Conservation (phyloP, 2,113 vertebrate genomes). For the Passer montanus region DNA sequence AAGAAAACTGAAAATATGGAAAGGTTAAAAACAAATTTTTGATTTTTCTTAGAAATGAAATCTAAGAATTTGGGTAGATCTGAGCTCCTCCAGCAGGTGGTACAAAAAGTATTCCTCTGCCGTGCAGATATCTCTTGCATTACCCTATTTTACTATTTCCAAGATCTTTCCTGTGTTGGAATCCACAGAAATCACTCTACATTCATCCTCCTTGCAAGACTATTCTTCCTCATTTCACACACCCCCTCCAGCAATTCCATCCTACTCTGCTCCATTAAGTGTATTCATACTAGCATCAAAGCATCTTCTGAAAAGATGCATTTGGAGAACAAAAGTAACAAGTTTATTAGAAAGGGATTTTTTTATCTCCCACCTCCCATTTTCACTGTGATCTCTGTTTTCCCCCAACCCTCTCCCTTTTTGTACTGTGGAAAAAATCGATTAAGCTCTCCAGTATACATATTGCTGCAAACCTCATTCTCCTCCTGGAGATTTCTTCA, state of each 20-base stretch:
- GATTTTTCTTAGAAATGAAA: background rate
- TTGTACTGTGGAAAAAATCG: conserved; percentile 67
- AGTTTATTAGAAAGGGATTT: conserved; percentile 63
- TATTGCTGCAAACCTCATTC: conserved; percentile 47
- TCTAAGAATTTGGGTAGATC: background rate
- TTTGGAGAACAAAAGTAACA: conserved; percentile 61
- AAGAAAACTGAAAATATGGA: background rate
- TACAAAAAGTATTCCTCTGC: background rate
- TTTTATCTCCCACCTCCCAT: background rate
- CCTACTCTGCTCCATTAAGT: conserved; percentile 7
- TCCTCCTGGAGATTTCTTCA: conserved; percentile 58
- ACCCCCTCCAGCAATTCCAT: background rate
- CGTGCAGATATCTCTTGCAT: background rate
- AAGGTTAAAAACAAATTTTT: background rate
- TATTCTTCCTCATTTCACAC: conserved; percentile 5
- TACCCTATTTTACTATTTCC: background rate
- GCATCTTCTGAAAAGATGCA: conserved; percentile 41
- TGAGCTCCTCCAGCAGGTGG: background rate
- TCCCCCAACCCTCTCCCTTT: conserved; percentile 2
- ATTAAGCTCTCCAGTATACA: conserved; percentile 54
- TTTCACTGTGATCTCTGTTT: conserved; percentile 2
- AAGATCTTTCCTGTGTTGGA: background rate
- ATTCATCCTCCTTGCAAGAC: conserved; percentile 20
- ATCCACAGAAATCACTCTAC: conserved; percentile 26
- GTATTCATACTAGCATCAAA: conserved; percentile 59